Base-by-base conservation (phyloP, 1,140 invertebrate species). In the Ruditapes philippinarum region DNA sequence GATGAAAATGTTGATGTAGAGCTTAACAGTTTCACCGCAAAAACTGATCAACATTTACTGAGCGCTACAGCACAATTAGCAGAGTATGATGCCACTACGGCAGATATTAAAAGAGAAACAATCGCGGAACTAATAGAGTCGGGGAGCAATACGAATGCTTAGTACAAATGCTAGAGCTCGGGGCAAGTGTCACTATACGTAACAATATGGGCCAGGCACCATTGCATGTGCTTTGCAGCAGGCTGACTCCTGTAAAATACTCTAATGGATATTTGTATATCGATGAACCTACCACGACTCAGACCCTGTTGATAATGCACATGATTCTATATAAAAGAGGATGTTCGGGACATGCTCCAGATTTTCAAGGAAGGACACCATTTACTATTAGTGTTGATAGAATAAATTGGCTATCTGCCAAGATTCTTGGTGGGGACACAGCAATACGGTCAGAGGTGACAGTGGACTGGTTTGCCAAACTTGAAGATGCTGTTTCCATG, bases 241-340 rank as follows among this genome's bases (percentile, higher is more conserved):
- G 89, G 42, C 62, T 90, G 25, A 76, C 89, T 14, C 62, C 62
- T 14, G 28, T 62, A 3, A 49, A 54, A 1, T 73, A 85, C 31
- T 79, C 83, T 38, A 60, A 81, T 25, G 76, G 49, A 22, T 70
- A 85, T 36, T 54, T 86, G 19, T 79, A 79, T 38, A 80, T 80
- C 19, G 76, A 79, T n/a, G 31, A 79, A 9, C 74, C 83, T 38
- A 40, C 68, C 12, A 17, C 57, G 60, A 86, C 83, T n/a, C 89
- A 90, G 36, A 68, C 54, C 7, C 25, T 90, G 9, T 65, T 90
- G 3, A 83, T 90, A 0, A 76, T 79, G 79, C 40, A 86, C n/a
- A 73, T 51, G 36, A 90, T 90, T 42, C 65, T 90, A 7, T 49
- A 81, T 0, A 79, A 86, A 81, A 49, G 62, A 25, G 83, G 89